These are phyloP conservation scores for Helicolenus hilgendorfi DNA, from an alignment of 2,797 vertebrate species.

Conservation along the genomic window DNA sequence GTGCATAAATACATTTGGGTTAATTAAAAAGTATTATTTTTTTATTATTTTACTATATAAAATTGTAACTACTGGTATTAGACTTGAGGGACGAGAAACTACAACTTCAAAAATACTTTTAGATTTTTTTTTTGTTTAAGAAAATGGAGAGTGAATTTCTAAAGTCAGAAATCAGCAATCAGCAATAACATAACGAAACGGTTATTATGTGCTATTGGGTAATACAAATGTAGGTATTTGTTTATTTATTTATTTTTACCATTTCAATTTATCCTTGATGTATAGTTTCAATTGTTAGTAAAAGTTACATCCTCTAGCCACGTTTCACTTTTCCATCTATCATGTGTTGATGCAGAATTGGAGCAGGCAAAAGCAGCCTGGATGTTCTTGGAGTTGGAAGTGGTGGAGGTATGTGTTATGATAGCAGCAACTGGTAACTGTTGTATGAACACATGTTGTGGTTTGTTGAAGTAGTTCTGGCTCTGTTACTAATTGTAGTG, in stretches of 20 bases:
- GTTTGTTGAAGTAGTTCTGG: not conserved
- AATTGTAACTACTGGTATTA: not conserved
- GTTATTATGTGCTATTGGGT: not conserved
- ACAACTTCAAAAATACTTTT: not conserved
- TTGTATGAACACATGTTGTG: not conserved
- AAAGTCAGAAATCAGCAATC: not conserved
- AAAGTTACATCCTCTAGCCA: not conserved
- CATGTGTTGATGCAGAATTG: slow-evolving; percentile 84
- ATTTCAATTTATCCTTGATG: not conserved
- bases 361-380: slow-evolving; percentile 87
- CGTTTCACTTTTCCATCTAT: not conserved
- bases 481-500: not conserved
- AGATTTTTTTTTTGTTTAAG: not conserved
- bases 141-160: not conserved
- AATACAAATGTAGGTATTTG: no score
- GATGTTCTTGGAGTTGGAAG: slow-evolving; percentile 93
- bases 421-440: not conserved
- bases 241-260: not conserved
- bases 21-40: not conserved
- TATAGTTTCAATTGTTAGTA: not conserved
- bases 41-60: no score
- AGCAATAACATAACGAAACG: not conserved
- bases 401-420: slow-evolving; percentile 90
- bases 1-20: not conserved
- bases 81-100: not conserved